Base-by-base conservation (phyloP, 2,888 invertebrate genomes). In the Troides helena region DNA sequence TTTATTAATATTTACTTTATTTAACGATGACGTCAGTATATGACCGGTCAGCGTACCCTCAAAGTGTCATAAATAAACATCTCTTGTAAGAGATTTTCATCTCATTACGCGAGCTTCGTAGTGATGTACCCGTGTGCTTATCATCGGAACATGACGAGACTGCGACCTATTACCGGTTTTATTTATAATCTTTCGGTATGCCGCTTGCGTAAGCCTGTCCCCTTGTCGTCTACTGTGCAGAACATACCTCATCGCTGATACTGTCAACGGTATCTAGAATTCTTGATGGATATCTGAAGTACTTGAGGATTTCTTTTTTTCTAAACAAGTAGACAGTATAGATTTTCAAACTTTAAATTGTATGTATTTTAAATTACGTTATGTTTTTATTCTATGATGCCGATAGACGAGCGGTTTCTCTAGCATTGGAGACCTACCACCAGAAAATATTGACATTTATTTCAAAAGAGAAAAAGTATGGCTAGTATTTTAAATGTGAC, bases 151-250 rank as follows among this genome's bases (percentile, higher is more conserved):
- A 59, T 53, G 68, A 63, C 46, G 62, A 53, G 21, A 57, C 63
- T 23, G 30, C 59, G 68, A 70, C 62, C 66, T 70, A 70, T 66
- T 59, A 30, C 61, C 25, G 53, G 58, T 66, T 62, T 62, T 64
- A 70, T 70, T 70, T 67, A 67, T 67, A 70, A 67, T 70, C 70
- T 67, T 12, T 23, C 30, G 68, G 70, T 62, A 62, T 68, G 67
- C 59, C 18, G 18, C 36, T 70, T 70, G 65, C 65, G 61, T 62
- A 71, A 67, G 57, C n/a, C 46, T 46, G 68, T 64, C 67, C 59
- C 59, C 64, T 50, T 61, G 67, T 67, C 70, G 66, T 63, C 64
- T 53, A 39, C 58, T 30, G 65, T 61, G 63, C 64, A 46, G 36
- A 46, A 65, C 61, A 60, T 71, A 57, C 66, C 36, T 67, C 70